Percentiles rank a stretch among this genome's conserved stretches.
Evolutionary conservation across 1,140 invertebrate species (phyloP).

Genomic region (Macrobrachium rosenbergii): DNA sequence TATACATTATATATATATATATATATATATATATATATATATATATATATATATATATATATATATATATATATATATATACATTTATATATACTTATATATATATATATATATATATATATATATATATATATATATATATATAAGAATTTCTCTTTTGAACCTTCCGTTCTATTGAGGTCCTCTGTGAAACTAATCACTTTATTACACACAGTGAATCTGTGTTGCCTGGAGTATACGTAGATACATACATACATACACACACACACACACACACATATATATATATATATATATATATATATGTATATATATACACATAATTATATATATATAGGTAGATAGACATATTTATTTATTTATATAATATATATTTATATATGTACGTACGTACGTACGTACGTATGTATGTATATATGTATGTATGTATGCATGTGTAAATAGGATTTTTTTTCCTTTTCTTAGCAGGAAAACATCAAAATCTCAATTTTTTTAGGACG

Average conservation of each 20-base stretch:
- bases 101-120: conserved; percentile 10
- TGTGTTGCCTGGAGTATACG: no score
- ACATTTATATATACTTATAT: conserved; percentile 3
- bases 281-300: not conserved
- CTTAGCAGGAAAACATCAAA: no score
- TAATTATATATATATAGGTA: not conserved
- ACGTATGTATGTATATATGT: conserved; percentile 19
- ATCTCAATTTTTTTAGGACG: no score
- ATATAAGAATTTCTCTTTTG: no score
- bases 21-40: conserved; percentile 22
- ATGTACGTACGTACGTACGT: conserved; percentile 20
- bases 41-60: conserved; percentile 22
- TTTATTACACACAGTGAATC: no score
- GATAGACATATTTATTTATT: not conserved
- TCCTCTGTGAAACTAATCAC: no score
- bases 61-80: conserved; percentile 16
- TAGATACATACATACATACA: not conserved
- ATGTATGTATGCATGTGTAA: not conserved
- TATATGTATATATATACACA: not conserved
- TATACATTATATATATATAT: conserved; percentile 11
- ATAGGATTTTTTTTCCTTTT: no score
- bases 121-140: conserved; percentile 23
- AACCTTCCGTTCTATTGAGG: no score
- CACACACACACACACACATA: not conserved
- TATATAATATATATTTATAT: conserved; percentile 6